A percentile compares a stretch with the other conserved stretches of the same genome.
Evolutionary conservation across 2,888 invertebrate species (phyloP).

Genomic region (Leptinotarsa haldemani): DNA sequence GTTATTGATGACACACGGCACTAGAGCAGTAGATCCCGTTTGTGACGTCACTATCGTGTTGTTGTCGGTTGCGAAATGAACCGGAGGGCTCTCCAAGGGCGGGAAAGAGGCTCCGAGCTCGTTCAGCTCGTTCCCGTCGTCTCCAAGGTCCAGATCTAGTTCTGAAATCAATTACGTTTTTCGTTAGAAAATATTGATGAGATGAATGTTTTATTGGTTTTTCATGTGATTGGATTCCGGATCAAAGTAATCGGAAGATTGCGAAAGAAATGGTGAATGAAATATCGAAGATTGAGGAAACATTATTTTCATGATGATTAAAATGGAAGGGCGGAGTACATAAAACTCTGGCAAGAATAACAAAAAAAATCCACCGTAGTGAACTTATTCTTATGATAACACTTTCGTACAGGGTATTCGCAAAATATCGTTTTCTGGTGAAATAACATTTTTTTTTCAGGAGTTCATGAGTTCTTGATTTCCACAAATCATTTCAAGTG

Average conservation of each 20-base stretch:
- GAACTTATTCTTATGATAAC: too few relatives aligned
- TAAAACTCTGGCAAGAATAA: too few relatives aligned
- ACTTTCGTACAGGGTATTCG: too few relatives aligned
- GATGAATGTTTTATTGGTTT: background rate
- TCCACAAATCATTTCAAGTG: too few relatives aligned
- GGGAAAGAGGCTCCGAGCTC: conserved; percentile 64
- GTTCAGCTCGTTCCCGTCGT: conserved; percentile 61
- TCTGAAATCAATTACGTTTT: conserved; percentile 38
- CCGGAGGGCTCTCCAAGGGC: conserved; percentile 70
- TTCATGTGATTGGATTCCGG: background rate
- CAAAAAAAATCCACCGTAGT: too few relatives aligned
- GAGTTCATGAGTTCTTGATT: too few relatives aligned
- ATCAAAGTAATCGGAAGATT: background rate
- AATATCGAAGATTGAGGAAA: too few relatives aligned
- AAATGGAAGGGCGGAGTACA: too few relatives aligned
- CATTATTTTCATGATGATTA: too few relatives aligned
- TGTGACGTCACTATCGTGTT: conserved; percentile 85
- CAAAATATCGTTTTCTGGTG: too few relatives aligned
- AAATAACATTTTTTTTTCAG: too few relatives aligned
- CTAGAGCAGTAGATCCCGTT: conserved; percentile 84
- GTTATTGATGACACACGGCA: conserved; percentile 87
- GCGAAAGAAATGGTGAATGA: background rate
- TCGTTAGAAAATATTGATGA: background rate
- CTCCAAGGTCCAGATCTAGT: conserved; percentile 53
- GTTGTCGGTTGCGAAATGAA: conserved; percentile 86